These are phyloP conservation scores for Cacoxenus indagator DNA, from an alignment of 2,888 invertebrate genomes.

Conservation along the genomic window DNA sequence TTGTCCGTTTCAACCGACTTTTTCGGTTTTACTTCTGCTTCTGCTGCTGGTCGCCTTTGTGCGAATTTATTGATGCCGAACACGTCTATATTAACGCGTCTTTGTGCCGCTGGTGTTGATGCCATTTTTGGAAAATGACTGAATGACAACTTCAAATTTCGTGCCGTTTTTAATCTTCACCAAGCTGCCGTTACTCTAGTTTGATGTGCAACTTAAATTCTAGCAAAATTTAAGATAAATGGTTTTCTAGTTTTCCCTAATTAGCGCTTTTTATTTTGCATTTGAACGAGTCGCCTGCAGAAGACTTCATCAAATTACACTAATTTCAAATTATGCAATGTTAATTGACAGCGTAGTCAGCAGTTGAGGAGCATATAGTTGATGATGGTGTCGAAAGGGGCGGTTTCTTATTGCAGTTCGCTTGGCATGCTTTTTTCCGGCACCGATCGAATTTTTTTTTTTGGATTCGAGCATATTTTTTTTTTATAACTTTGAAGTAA, in stretches of 20 bases:
- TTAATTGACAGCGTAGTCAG: not conserved
- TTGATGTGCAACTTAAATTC: not conserved
- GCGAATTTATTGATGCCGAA: slow-evolving; percentile 56
- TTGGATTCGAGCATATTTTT: too few relatives aligned
- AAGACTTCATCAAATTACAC: slow-evolving; percentile 1
- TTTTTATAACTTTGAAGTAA: too few relatives aligned
- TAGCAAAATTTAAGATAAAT: not conserved
- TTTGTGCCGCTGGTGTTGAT: not conserved
- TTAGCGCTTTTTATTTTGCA: not conserved
- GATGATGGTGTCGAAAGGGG: too few relatives aligned
- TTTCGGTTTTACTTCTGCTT: slow-evolving; percentile 1
- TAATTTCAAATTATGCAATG: not conserved
- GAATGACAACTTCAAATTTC: not conserved
- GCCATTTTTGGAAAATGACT: not conserved
- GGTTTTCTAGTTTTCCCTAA: not conserved
- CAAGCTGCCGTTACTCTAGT: not conserved
- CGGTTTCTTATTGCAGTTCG: too few relatives aligned
- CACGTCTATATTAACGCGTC: slow-evolving; percentile 43
- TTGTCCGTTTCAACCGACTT: not conserved
- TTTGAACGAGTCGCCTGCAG: not conserved
- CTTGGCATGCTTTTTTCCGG: too few relatives aligned
- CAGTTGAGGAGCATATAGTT: not conserved
- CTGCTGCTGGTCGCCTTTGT: slow-evolving; percentile 24
- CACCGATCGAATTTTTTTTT: too few relatives aligned
- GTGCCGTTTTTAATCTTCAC: not conserved